Base-by-base conservation (phyloP, 2,888 invertebrate genomes). In the Choristoneura rosaceana region DNA sequence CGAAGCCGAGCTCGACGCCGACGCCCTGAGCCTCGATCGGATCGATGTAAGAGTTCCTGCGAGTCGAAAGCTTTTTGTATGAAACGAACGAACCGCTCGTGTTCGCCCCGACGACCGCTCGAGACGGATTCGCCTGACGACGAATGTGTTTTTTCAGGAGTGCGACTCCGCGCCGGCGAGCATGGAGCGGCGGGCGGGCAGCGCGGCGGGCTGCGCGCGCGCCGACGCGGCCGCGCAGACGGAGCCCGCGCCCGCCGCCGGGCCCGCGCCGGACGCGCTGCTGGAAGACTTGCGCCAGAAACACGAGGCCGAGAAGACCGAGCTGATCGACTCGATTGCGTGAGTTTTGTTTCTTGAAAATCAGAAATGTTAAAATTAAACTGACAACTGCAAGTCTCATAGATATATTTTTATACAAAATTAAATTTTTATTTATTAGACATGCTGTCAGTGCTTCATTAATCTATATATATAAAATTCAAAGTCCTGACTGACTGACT, bases 251-350 rank as follows among this genome's bases (percentile, higher is more conserved):
- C 38, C 52, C 4, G 17, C 25, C 15, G 58, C 76, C 38, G 68
- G 66, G 59, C 70, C 63, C 60, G 71, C 74, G 25, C 25, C 25
- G 34, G 78, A 77, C 58, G 63, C 52, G 15, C 25, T 80, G 9
- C 73, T 61, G 38, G 78, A 77, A 69, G 83, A 74, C 62, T 75
- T 69, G 41, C 78, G 86, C 43, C 76, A 82, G 69, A 77, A 79
- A 41, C 90, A 92, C 61, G 84, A 90, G 64, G 93, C 89, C 61
- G 91, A 87, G 68, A 93, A 87, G 65, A 85, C 73, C 41, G 87
- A 86, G 74, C 84, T 90, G 68, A 77, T 81, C 9, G 80, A 79
- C n/a, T 78, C 89, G 5, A 84, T 91, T 60, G 85, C 80, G 90
- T 90, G 74, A 87, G 89, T 85, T 76, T 55, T 0, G 7, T 5